A percentile compares a stretch with the other conserved stretches of the same genome.
These are phyloP conservation scores for Procavia capensis DNA, from an alignment of 2,113 vertebrate genomes.

Conservation along the genomic window DNA sequence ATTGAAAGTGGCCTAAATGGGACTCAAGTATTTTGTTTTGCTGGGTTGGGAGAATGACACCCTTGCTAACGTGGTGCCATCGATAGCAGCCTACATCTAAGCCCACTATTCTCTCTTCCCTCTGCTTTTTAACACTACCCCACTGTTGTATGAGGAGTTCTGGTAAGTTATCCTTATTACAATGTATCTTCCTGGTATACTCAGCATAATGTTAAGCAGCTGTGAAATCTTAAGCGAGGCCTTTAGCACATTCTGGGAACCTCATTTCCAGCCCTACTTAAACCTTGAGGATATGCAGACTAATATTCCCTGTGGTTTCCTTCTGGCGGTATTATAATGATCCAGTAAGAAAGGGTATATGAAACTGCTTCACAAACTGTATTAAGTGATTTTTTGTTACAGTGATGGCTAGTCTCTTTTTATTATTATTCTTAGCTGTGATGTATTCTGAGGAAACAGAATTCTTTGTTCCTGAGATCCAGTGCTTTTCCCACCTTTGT, in stretches of 20 bases:
- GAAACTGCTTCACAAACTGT: background rate
- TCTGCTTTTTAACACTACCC: background rate
- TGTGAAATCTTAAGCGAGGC: background rate
- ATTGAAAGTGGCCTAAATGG: background rate
- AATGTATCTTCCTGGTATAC: background rate
- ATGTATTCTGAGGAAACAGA: slow-evolving; percentile 31
- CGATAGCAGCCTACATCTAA: background rate
- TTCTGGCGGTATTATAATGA: background rate
- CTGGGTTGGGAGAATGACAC: background rate
- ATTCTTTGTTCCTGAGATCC: slow-evolving; percentile 29
- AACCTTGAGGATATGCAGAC: background rate
- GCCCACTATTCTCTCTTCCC: background rate
- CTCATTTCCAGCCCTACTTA: background rate
- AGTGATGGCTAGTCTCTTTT: background rate
- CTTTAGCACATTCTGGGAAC: background rate
- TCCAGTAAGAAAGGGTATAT: background rate
- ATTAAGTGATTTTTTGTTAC: background rate
- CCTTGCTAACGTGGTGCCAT: background rate
- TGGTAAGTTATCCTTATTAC: background rate
- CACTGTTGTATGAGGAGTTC: background rate
- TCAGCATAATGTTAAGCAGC: background rate
- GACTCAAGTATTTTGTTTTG: background rate
- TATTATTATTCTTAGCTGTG: background rate
- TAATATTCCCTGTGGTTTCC: background rate
- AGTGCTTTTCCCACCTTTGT: background rate